Percentiles rank a stretch among this genome's conserved stretches.
Conservation (phyloP, 2,888 invertebrate genomes). For the Calliphora vomitoria region DNA sequence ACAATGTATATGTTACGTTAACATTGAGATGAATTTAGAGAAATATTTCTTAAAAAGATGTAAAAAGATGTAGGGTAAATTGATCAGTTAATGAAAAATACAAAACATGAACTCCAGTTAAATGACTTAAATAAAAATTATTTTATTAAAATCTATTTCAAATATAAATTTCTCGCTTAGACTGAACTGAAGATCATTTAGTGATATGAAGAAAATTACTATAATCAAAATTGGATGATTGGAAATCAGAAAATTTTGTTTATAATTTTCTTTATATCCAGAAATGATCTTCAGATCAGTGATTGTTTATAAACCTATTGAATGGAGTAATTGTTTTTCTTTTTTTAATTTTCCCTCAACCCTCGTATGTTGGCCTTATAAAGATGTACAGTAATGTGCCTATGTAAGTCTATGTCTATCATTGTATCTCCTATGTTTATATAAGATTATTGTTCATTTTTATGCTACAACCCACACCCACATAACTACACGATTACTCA, state of each 20-base stretch:
- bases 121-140: too few species aligned
- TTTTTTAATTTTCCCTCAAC: background rate
- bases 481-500: background rate
- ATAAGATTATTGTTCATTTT: slow-evolving; percentile 53
- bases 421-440: slow-evolving; percentile 28
- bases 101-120: too few species aligned
- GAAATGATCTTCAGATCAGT: too few species aligned
- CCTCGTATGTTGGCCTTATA: background rate
- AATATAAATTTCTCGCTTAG: too few species aligned
- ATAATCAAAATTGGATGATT: too few species aligned
- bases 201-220: too few species aligned
- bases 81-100: background rate
- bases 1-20: slow-evolving; percentile 3
- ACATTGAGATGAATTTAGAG: background rate
- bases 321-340: background rate
- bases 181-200: too few species aligned
- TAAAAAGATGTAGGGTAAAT: background rate
- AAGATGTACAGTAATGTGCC: slow-evolving; percentile 12
- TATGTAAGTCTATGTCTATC: slow-evolving; percentile 5
- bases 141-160: too few species aligned
- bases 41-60: background rate
- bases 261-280: too few species aligned
- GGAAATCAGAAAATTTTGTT: too few species aligned
- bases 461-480: background rate
- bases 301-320: too few species aligned